phyloP scores from a whole-genome alignment of 2,113 vertebrate species.

The Paedocypris sp. region DNA sequence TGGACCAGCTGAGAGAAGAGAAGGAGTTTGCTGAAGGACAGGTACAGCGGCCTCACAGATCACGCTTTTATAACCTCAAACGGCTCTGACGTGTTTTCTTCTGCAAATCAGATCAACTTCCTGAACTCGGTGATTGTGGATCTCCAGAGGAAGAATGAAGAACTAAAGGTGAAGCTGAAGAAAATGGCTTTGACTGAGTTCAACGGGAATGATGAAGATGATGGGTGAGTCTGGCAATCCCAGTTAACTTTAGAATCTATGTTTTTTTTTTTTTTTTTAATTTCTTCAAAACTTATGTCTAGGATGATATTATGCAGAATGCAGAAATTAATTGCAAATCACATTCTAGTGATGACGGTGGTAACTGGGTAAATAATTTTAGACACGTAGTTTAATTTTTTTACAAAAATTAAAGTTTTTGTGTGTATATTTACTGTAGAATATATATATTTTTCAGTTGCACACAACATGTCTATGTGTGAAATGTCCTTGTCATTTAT shows the following conservation, averaged over 20 bases:
- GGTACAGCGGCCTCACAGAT: slow-evolving; percentile 50
- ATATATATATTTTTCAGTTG: neutral
- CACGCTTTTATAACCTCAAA: neutral
- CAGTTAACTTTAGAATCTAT: no score
- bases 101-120: slow-evolving; percentile 77
- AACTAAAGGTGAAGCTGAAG: slow-evolving; percentile 83
- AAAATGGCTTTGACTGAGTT: slow-evolving; percentile 83
- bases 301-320: neutral
- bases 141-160: slow-evolving; percentile 85
- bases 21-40: slow-evolving; percentile 79
- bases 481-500: neutral
- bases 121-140: slow-evolving; percentile 93
- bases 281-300: neutral
- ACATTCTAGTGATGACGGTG: no score
- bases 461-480: neutral
- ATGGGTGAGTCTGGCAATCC: slow-evolving; percentile 68
- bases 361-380: no score
- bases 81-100: neutral
- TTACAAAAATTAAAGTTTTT: neutral
- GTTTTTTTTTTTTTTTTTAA: neutral
- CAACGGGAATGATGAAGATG: slow-evolving; percentile 73
- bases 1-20: slow-evolving; percentile 72
- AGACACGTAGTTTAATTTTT: neutral
- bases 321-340: no score
- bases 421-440: neutral